phyloP scores from a whole-genome alignment of 1,140 invertebrate species.

The Conus betulinus region DNA sequence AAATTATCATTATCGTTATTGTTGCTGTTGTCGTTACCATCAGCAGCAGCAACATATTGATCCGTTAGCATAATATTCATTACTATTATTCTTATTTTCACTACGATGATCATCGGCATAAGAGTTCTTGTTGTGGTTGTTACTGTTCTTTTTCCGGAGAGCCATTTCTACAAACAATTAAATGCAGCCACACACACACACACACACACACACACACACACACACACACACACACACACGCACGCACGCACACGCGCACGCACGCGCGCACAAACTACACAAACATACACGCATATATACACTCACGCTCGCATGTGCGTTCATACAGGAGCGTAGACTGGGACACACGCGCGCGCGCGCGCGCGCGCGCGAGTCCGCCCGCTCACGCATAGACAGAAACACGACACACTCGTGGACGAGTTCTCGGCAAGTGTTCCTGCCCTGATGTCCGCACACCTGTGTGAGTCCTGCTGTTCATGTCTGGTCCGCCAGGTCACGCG shows the following conservation, averaged over 20 bases:
- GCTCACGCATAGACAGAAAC: neutral
- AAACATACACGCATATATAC: neutral
- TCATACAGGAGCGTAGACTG: no score
- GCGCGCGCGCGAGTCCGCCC: neutral
- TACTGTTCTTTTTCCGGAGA: neutral
- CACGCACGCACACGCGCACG: neutral
- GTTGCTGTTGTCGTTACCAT: neutral
- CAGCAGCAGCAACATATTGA: no score
- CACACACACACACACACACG: neutral
- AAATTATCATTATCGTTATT: no score
- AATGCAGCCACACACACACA: neutral
- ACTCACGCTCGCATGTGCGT: neutral
- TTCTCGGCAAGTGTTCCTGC: no score
- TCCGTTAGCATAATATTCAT: no score
- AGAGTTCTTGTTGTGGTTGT: neutral
- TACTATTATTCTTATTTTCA: no score
- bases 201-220: slow-evolving; percentile 3
- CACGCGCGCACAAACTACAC: neutral
- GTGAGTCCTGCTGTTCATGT: no score
- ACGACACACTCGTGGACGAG: neutral
- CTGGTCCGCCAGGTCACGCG: no score
- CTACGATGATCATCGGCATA: no score
- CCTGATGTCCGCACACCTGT: no score
- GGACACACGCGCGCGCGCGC: no score
- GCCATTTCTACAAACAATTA: neutral